Conservation (phyloP, 2,888 invertebrate species). For the Leptogaster cylindrica region DNA sequence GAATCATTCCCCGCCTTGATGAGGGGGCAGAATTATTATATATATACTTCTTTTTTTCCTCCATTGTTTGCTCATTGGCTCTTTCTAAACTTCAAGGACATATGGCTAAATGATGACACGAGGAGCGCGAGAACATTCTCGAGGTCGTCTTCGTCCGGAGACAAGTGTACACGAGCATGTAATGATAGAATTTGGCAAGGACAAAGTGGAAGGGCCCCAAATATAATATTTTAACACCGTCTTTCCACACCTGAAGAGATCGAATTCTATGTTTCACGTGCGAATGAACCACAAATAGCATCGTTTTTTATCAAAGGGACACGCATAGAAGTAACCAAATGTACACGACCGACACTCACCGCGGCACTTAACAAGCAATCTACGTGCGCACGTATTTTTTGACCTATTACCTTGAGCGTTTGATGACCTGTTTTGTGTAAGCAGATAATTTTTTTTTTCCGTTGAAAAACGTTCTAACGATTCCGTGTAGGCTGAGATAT, state of each 20-base stretch:
- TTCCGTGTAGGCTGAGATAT: slow-evolving; percentile 4
- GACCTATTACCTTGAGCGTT: slow-evolving; percentile 40
- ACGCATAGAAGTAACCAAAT: no score
- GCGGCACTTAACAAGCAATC: no score
- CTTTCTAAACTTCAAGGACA: slow-evolving; percentile 16
- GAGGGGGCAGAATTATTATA: no score
- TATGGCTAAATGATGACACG: slow-evolving; percentile 2
- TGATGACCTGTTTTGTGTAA: slow-evolving; percentile 41
- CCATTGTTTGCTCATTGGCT: not conserved
- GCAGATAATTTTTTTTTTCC: slow-evolving; percentile 12
- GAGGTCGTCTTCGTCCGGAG: no score
- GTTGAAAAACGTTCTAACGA: slow-evolving; percentile 23
- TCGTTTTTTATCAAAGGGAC: no score
- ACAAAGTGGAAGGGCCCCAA: not conserved
- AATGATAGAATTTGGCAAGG: not conserved
- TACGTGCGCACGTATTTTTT: no score
- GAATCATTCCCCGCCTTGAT: not conserved
- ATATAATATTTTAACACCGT: no score
- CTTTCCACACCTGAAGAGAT: no score
- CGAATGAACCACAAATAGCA: no score
- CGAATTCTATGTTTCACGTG: no score
- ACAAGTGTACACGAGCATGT: not conserved
- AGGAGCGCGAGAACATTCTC: not conserved
- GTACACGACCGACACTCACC: no score
- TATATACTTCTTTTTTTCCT: slow-evolving; percentile 7